These are phyloP conservation scores for Actinia tenebrosa DNA, from an alignment of 64 coral and sea anemone species.

Conservation along the genomic window DNA sequence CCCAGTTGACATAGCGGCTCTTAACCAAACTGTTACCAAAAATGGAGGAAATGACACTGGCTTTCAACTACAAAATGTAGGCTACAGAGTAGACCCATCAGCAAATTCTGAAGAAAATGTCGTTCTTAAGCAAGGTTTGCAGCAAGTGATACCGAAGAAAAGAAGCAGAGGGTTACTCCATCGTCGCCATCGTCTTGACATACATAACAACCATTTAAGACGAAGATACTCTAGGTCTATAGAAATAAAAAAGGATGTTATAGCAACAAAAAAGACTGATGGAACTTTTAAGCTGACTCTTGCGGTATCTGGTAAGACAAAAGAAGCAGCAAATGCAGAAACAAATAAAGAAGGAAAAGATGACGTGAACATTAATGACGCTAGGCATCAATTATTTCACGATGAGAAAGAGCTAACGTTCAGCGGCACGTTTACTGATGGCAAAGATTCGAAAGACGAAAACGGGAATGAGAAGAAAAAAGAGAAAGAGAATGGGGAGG, in stretches of 20 bases:
- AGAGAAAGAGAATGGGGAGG: not conserved
- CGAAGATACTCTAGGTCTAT: not conserved
- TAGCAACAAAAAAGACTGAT: conserved; percentile 5
- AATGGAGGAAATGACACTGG: not conserved
- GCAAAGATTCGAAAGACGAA: not conserved
- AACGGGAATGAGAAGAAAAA: not conserved
- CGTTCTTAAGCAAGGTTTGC: not conserved
- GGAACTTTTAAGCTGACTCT: conserved; percentile 13
- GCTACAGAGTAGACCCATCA: not conserved
- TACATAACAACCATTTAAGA: not conserved
- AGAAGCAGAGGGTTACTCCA: not conserved
- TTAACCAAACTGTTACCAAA: conserved; percentile 3
- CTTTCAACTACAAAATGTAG: not conserved
- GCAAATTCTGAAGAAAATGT: conserved; percentile 2
- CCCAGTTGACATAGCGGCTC: not conserved
- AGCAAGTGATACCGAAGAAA: not conserved
- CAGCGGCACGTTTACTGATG: conserved; percentile 10
- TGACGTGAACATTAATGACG: not conserved
- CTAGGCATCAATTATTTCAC: not conserved
- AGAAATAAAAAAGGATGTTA: not conserved
- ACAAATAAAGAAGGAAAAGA: conserved; percentile 14
- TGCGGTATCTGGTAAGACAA: not conserved
- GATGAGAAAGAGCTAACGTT: conserved; percentile 17
- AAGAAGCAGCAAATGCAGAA: not conserved
- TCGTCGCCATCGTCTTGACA: not conserved